Evolutionary conservation across 2,888 invertebrate genomes (phyloP).

Genomic region (Ennomos quercinarius): DNA sequence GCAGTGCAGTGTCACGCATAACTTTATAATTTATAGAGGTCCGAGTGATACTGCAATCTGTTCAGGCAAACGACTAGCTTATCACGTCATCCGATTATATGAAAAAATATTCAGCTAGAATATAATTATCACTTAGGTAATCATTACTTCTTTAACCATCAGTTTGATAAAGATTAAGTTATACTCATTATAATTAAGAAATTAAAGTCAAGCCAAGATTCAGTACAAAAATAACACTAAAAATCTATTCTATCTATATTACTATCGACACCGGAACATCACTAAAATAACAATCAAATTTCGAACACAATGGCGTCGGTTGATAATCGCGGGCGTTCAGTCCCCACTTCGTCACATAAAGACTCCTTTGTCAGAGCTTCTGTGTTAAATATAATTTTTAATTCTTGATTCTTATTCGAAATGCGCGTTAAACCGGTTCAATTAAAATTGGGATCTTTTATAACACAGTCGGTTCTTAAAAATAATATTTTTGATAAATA

Average conservation of each 20-base stretch:
- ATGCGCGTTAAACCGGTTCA: conserved; percentile 70
- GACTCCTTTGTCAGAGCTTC: conserved; percentile 71
- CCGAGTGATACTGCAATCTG: too few relatives aligned
- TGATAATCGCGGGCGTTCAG: conserved; percentile 73
- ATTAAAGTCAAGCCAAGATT: too few relatives aligned
- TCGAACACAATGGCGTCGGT: conserved; percentile 76
- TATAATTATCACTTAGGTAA: too few relatives aligned
- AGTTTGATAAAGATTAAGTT: too few relatives aligned
- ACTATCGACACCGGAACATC: conserved; percentile 54
- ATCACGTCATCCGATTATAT: too few relatives aligned
- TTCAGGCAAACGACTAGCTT: too few relatives aligned
- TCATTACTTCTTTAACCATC: too few relatives aligned
- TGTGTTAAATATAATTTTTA: conserved; percentile 49
- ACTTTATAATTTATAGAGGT: too few relatives aligned
- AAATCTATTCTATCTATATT: background rate
- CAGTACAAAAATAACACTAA: background rate
- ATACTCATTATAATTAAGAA: too few relatives aligned
- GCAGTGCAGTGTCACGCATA: too few relatives aligned
- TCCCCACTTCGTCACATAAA: conserved; percentile 63
- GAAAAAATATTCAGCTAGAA: too few relatives aligned
- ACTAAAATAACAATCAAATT: conserved; percentile 74
- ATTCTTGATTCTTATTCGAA: conserved; percentile 50
- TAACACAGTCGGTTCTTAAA: conserved; percentile 71
- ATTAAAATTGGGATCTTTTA: conserved; percentile 73
- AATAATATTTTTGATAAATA: conserved; percentile 72